Conservation (phyloP, 2,113 vertebrate genomes). For the Triplophysa siluroides region DNA sequence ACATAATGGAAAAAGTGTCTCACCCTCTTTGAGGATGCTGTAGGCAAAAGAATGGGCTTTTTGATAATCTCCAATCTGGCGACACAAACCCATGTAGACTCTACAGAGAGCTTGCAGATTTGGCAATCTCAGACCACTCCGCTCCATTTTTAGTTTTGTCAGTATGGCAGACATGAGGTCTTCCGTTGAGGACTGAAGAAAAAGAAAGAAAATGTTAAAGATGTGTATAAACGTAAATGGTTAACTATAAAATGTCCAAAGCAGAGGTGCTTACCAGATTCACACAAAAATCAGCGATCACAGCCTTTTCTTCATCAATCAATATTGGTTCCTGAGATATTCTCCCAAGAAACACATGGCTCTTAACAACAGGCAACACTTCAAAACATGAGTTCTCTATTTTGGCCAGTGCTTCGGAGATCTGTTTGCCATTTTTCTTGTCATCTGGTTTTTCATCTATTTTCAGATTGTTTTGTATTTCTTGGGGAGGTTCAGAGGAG, state of each 20-base stretch:
- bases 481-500: neutral
- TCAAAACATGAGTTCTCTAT: conserved; percentile 82
- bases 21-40: conserved; percentile 89
- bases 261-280: conserved; percentile 72
- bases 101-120: conserved; percentile 85
- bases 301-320: conserved; percentile 88
- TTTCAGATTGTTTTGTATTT: neutral
- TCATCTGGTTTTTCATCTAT: neutral
- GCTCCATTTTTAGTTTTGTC: conserved; percentile 80
- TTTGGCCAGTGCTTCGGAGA: conserved; percentile 74
- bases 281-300: conserved; percentile 81
- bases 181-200: conserved; percentile 72
- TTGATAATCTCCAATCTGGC: conserved; percentile 82
- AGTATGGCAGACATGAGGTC: conserved; percentile 78
- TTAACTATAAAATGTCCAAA: neutral
- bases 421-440: conserved; percentile 43
- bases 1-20: neutral
- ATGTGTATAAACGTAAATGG: neutral
- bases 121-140: conserved; percentile 57
- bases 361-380: conserved; percentile 85
- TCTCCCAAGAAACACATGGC: conserved; percentile 80
- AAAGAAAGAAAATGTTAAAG: neutral
- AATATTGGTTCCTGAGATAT: conserved; percentile 83
- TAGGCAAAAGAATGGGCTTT: conserved; percentile 87
- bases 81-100: conserved; percentile 87